These are phyloP conservation scores for Phalanger gymnotis DNA, from an alignment of 2,797 vertebrate genomes.

Conservation along the genomic window DNA sequence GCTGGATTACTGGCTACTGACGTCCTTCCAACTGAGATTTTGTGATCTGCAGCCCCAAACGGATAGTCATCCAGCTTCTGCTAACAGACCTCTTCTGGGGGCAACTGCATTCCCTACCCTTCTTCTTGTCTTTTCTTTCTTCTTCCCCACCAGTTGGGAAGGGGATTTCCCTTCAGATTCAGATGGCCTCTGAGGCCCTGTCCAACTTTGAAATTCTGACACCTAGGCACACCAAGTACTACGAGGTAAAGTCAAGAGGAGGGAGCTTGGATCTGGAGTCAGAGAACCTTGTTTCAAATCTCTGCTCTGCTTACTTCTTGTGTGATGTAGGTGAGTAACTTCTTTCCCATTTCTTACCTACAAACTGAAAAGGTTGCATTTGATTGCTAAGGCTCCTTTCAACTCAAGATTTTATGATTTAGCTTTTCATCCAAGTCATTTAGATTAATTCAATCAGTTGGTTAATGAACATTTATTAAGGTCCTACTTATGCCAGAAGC, in stretches of 20 bases:
- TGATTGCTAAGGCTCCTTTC: not conserved
- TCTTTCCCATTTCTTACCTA: not conserved
- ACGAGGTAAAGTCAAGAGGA: not conserved
- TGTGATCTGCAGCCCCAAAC: not conserved
- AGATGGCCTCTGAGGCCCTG: not conserved
- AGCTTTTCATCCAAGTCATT: not conserved
- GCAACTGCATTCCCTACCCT: not conserved
- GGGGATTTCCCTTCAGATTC: not conserved
- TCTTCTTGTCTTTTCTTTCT: not conserved
- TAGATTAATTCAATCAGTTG: not conserved
- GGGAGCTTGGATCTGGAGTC: not conserved
- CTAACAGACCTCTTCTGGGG: not conserved
- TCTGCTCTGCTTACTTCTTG: not conserved
- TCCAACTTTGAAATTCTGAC: not conserved
- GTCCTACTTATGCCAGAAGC: not conserved
- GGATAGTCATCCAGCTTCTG: not conserved
- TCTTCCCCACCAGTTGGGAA: not conserved
- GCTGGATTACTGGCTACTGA: not conserved
- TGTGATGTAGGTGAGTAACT: not conserved
- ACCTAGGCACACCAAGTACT: not conserved
- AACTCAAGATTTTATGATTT: not conserved
- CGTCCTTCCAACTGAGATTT: not conserved
- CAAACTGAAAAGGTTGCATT: not conserved
- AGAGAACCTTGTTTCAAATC: not conserved
- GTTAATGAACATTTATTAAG: not conserved